Conservation (phyloP, 2,113 vertebrate species). For the Hypomesus transpacificus region DNA sequence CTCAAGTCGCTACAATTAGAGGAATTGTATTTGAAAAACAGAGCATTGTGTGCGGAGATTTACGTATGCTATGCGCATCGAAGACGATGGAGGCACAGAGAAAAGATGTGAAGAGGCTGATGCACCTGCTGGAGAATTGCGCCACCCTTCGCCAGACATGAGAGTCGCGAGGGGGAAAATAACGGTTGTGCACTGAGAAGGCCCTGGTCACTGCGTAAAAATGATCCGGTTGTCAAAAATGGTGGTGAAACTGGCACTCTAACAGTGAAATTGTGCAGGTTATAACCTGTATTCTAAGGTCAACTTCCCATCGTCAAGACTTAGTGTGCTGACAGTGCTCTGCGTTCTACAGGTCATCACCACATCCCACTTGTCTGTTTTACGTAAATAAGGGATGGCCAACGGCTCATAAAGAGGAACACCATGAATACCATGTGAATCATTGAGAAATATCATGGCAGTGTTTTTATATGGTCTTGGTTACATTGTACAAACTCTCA, state of each 20-base stretch:
- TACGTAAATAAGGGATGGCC: too few species aligned
- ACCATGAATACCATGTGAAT: too few species aligned
- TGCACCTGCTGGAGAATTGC: constrained; percentile 62
- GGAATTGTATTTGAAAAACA: constrained; percentile 6
- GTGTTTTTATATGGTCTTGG: too few species aligned
- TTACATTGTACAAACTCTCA: background rate
- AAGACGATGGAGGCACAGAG: constrained; percentile 32
- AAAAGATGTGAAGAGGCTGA: constrained; percentile 42
- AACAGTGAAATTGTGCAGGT: too few species aligned
- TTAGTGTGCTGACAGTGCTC: too few species aligned
- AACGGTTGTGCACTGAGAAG: background rate
- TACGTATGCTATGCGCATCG: constrained; percentile 23
- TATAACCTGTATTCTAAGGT: too few species aligned
- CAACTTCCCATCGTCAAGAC: too few species aligned
- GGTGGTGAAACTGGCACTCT: background rate
- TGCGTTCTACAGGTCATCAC: too few species aligned
- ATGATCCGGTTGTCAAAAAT: constrained; percentile 4
- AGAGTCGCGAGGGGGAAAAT: background rate
- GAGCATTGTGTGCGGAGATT: constrained; percentile 29
- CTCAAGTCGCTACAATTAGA: constrained; percentile 20
- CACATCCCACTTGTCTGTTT: too few species aligned
- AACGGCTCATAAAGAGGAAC: too few species aligned
- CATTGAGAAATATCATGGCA: too few species aligned
- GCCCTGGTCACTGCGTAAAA: constrained; percentile 22
- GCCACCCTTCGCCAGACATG: constrained; percentile 43